Base-by-base conservation (phyloP, 1,140 invertebrate genomes). In the Bombus vancouverensis region DNA sequence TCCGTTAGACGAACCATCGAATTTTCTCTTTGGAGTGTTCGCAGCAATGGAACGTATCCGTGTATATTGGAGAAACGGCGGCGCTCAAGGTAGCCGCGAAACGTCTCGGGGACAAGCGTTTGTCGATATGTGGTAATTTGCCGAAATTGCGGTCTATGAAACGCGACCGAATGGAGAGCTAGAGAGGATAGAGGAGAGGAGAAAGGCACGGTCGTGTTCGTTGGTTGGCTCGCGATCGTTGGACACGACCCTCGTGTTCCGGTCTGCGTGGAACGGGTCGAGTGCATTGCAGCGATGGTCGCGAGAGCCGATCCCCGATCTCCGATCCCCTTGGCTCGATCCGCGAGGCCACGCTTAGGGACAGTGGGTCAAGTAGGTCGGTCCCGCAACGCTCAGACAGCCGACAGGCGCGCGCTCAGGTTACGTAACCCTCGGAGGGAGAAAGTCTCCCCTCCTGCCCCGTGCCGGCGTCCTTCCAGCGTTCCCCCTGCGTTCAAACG, bases 351-450 rank as follows among this genome's bases (percentile, higher is more conserved):
- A 85, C 89, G 78, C 89, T 85, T 89, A 82, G 89, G 87, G 79
- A 89, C 88, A 87, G 92, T 90, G 85, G 92, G 92, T 93, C 92
- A 93, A 93, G 89, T 93, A 91, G 92, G 92, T 93, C 92, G 91
- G 91, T 93, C 92, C 87, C 91, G 87, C 88, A 83, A 88, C 86
- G 90, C 83, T 92, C 90, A 88, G 92, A 90, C 91, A 76, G 81
- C 87, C 85, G 86, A 87, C 86, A 84, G 78, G 75, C 85, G 88
- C 88, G 81, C 88, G 82, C 22, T 76, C 53, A 86, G 85, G 85
- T 92, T 91, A 92, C 89, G 83, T 92, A 92, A 92, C 87, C 77
- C 90, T 88, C 85, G 89, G 85, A 91, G 90, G 90, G 90, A 92
- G 91, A 92, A 92, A 92, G 91, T 92, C 90, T 79, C 87, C 76